These are phyloP conservation scores for Calephelis nemesis DNA, from an alignment of 1,140 invertebrate species.

Conservation along the genomic window DNA sequence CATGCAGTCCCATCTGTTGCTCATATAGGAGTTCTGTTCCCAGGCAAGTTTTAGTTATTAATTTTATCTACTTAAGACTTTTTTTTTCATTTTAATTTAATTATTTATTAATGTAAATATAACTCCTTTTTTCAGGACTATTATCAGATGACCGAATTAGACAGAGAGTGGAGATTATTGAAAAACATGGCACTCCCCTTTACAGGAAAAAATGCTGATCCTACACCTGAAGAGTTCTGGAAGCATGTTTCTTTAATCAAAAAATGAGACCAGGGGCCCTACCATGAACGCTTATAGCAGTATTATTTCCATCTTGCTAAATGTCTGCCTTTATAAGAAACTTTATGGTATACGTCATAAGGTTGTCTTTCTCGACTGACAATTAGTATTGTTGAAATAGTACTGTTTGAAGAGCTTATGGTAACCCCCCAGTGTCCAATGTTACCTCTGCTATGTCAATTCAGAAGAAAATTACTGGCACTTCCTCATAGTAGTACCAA, in stretches of 20 bases:
- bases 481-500: conserved; percentile 32
- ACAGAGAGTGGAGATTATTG: not conserved
- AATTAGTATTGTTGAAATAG: too few species aligned
- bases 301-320: too few species aligned
- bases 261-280: conserved; percentile 32
- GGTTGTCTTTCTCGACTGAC: too few species aligned
- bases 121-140: not conserved
- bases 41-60: conserved; percentile 4
- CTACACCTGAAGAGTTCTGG: conserved; percentile 24
- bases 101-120: too few species aligned
- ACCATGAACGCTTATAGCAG: too few species aligned
- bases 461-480: conserved; percentile 12
- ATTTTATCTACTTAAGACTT: not conserved
- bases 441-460: conserved; percentile 27
- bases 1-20: not conserved
- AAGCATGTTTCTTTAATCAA: conserved; percentile 17
- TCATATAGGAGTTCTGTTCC: not conserved
- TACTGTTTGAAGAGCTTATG: too few species aligned
- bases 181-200: not conserved
- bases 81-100: not conserved
- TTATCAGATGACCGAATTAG: not conserved
- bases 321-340: too few species aligned
- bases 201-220: not conserved
- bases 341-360: too few species aligned
- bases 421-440: conserved; percentile 26